phyloP scores from a whole-genome alignment of 2,888 invertebrate genomes.

The Sericinus montela region DNA sequence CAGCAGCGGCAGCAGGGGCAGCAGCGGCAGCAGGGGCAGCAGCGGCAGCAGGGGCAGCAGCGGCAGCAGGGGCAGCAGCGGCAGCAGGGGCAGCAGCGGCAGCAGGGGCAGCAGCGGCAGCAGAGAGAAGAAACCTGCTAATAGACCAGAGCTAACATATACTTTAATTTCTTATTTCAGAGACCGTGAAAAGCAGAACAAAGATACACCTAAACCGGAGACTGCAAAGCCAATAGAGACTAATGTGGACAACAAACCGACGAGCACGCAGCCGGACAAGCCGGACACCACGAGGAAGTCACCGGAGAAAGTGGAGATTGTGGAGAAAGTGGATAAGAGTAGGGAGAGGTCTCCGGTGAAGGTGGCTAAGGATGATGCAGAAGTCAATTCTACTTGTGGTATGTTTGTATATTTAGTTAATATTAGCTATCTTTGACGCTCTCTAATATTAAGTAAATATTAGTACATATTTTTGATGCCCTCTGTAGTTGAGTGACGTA shows the following conservation, averaged over 20 bases:
- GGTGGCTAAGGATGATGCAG: conserved; percentile 38
- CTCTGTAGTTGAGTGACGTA: no score
- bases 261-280: conserved; percentile 22
- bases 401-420: conserved; percentile 26
- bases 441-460: background rate
- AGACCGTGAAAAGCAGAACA: conserved; percentile 40
- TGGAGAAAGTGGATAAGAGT: conserved; percentile 23
- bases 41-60: no score
- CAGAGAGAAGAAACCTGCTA: no score
- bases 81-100: no score
- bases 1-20: no score
- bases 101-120: no score
- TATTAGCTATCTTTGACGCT: background rate
- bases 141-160: no score
- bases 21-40: no score
- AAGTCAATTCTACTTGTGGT: conserved; percentile 68
- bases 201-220: conserved; percentile 14
- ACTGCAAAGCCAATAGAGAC: conserved; percentile 12
- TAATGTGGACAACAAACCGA: conserved; percentile 21
- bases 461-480: no score
- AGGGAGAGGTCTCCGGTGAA: conserved; percentile 39
- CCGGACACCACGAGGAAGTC: conserved; percentile 48
- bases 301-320: conserved; percentile 35
- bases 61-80: no score
- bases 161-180: conserved; percentile 27